Conservation (phyloP, 2,888 invertebrate genomes). For the Saturnia pavonia region DNA sequence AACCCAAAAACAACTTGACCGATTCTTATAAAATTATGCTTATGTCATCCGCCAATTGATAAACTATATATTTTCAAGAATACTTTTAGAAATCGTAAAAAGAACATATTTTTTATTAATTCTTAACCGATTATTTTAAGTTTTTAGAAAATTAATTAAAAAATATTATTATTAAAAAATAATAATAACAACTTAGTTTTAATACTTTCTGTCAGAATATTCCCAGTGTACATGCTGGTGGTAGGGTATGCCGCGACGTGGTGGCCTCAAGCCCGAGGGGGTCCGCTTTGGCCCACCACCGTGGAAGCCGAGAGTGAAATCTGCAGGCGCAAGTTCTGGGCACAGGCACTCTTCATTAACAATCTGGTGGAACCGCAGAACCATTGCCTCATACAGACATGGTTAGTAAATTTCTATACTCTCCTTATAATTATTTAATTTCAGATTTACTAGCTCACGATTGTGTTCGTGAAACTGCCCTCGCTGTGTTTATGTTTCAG, state of each 20-base stretch:
- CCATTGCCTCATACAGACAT: constrained; percentile 61
- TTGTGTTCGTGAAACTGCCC: not conserved
- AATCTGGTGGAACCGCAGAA: constrained; percentile 53
- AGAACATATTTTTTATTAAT: too few relatives aligned
- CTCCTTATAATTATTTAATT: not conserved
- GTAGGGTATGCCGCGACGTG: constrained; percentile 59
- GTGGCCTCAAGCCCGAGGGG: constrained; percentile 46
- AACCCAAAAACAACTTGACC: too few relatives aligned
- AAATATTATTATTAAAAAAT: too few relatives aligned
- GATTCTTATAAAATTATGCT: too few relatives aligned
- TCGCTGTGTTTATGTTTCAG: too few relatives aligned
- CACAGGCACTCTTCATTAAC: constrained; percentile 57
- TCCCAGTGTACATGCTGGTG: constrained; percentile 51
- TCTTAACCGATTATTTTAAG: too few relatives aligned
- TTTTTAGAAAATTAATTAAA: too few relatives aligned
- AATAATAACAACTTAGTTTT: not conserved
- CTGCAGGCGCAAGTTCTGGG: constrained; percentile 60
- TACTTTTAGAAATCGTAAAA: too few relatives aligned
- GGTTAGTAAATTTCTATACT: constrained; percentile 39
- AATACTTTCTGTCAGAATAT: constrained; percentile 42
- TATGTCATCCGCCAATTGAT: too few relatives aligned
- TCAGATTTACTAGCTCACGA: not conserved
- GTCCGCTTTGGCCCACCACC: constrained; percentile 56
- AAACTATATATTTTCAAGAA: too few relatives aligned
- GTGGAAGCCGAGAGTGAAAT: constrained; percentile 47